phyloP scores from a whole-genome alignment of 2,888 invertebrate genomes.

The Plemyria rubiginata region DNA sequence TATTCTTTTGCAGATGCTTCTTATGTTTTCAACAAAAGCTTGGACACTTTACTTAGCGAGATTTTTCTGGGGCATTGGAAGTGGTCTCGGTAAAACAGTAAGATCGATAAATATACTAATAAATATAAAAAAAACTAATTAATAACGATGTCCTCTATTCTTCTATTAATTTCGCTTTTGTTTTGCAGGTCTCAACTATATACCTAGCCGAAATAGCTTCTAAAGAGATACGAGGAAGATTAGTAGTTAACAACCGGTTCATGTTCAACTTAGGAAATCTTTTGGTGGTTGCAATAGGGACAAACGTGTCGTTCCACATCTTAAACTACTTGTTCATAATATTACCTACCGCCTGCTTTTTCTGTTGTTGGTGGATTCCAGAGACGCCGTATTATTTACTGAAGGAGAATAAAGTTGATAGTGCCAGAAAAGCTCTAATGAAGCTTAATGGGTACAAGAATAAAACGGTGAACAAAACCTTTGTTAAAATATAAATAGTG shows the following conservation, averaged over 20 bases:
- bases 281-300: constrained; percentile 64
- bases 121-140: not conserved
- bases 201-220: constrained; percentile 74
- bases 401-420: constrained; percentile 70
- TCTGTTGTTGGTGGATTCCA: constrained; percentile 79
- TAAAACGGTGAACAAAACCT: constrained; percentile 47
- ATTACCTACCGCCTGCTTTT: constrained; percentile 72
- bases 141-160: not conserved
- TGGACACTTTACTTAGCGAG: constrained; percentile 74
- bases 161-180: not conserved
- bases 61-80: constrained; percentile 76
- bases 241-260: constrained; percentile 58
- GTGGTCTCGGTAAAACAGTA: constrained; percentile 72
- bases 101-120: constrained; percentile 1
- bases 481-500: not conserved
- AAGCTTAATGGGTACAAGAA: constrained; percentile 63
- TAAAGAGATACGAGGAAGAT: constrained; percentile 68
- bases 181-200: constrained; percentile 64
- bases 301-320: constrained; percentile 61
- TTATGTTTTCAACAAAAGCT: constrained; percentile 60
- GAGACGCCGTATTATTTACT: constrained; percentile 85
- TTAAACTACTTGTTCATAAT: constrained; percentile 69
- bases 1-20: constrained; percentile 61
- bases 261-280: constrained; percentile 68
- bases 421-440: constrained; percentile 65